Conservation (phyloP, 1,140 invertebrate genomes). For the Apis florea region DNA sequence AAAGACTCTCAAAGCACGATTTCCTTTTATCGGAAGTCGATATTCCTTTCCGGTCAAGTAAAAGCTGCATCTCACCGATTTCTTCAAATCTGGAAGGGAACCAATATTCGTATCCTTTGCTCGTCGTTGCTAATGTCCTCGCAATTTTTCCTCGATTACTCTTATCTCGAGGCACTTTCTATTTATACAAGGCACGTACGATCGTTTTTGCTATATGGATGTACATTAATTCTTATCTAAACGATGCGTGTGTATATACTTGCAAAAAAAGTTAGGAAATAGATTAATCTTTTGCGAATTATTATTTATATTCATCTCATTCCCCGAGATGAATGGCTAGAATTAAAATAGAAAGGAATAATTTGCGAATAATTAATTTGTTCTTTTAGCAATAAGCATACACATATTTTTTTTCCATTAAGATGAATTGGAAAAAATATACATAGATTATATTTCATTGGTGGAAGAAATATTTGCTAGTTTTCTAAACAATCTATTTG, state of each 20-base stretch:
- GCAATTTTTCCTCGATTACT: background rate
- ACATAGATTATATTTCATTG: too few species aligned
- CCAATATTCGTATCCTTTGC: slow-evolving; percentile 44
- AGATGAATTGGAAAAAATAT: too few species aligned
- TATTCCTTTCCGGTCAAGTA: slow-evolving; percentile 64
- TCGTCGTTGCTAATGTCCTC: slow-evolving; percentile 49
- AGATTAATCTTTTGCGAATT: too few species aligned
- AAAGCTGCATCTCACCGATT: slow-evolving; percentile 60
- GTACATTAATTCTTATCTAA: background rate
- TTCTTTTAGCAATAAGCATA: too few species aligned
- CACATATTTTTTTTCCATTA: too few species aligned
- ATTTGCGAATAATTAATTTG: too few species aligned
- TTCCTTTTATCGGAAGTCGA: slow-evolving; percentile 71
- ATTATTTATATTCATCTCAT: too few species aligned
- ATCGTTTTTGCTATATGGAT: background rate
- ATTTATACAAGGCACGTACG: background rate
- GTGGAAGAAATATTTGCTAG: too few species aligned
- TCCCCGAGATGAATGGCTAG: too few species aligned
- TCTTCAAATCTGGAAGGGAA: slow-evolving; percentile 42
- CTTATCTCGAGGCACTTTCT: background rate
- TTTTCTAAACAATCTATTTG: too few species aligned
- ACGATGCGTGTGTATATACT: background rate
- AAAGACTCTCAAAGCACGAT: slow-evolving; percentile 68
- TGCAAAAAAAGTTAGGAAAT: too few species aligned
- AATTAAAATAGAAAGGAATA: too few species aligned